These are phyloP conservation scores for Craseonycteris thonglongyai DNA, from an alignment of 2,113 vertebrate species.

Conservation along the genomic window DNA sequence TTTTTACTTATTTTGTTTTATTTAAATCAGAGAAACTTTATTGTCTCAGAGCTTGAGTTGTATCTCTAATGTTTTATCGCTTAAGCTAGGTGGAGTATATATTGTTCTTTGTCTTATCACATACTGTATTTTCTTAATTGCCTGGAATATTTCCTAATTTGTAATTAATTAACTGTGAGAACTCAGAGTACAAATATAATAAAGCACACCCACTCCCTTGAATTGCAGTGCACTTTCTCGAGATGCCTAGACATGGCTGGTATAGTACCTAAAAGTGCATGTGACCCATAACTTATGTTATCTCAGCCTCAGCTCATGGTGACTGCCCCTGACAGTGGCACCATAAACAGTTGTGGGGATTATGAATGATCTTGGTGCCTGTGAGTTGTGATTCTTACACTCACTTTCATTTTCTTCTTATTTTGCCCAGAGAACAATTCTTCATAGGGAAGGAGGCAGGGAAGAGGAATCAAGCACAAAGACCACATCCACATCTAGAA, in stretches of 20 bases:
- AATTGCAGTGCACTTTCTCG: not conserved
- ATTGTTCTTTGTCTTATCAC: not conserved
- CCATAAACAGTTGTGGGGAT: not conserved
- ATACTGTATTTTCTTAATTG: not conserved
- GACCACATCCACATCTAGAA: not conserved
- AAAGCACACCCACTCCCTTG: not conserved
- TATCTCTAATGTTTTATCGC: not conserved
- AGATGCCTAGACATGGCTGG: not conserved
- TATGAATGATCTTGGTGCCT: not conserved
- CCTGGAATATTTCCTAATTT: not conserved
- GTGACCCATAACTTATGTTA: not conserved
- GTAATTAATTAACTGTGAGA: not conserved
- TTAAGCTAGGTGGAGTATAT: not conserved
- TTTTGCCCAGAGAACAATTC: not conserved
- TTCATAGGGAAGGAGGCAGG: not conserved
- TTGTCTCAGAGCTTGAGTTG: not conserved
- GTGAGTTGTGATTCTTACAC: not conserved
- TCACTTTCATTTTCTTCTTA: slow-evolving; percentile 1
- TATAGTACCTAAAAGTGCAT: not conserved
- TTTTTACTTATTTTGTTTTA: not conserved
- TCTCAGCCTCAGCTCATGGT: not conserved
- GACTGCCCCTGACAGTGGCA: not conserved
- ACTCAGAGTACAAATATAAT: not conserved
- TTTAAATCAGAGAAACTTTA: not conserved
- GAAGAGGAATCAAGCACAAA: not conserved